phyloP scores from a whole-genome alignment of 2,797 vertebrate genomes.

The Crotalus adamanteus region DNA sequence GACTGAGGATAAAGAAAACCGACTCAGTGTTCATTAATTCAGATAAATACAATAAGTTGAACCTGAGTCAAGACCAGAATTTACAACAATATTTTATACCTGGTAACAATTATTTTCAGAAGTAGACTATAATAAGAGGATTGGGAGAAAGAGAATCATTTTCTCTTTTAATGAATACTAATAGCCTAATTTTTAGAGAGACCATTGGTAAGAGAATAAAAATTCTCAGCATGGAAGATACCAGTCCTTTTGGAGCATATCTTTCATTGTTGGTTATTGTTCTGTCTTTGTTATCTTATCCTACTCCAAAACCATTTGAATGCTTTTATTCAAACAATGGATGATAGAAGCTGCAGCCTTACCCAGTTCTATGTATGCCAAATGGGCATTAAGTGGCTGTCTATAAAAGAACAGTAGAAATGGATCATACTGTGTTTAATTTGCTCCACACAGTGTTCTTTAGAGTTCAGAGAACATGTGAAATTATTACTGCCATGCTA shows the following conservation, averaged over 20 bases:
- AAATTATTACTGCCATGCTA: neutral
- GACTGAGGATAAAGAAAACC: neutral
- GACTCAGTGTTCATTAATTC: neutral
- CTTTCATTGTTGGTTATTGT: neutral
- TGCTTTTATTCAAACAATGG: neutral
- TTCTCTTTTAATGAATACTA: neutral
- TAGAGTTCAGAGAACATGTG: neutral
- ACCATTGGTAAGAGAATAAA: neutral
- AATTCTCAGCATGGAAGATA: neutral
- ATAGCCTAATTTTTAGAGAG: neutral
- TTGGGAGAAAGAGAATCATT: neutral
- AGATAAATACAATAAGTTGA: neutral
- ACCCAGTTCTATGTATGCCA: neutral
- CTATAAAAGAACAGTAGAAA: neutral
- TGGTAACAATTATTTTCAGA: neutral
- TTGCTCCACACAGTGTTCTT: neutral
- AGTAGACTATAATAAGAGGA: neutral
- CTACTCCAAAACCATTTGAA: neutral
- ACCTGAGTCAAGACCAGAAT: neutral
- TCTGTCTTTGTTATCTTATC: neutral
- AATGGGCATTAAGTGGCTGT: neutral
- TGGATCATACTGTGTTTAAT: conserved; percentile 3
- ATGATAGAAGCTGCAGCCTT: neutral
- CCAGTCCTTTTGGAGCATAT: neutral
- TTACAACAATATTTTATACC: neutral